Evolutionary conservation across 2,113 vertebrate species (phyloP), one percentile per base, ranked within the genome.

Genomic region (Sylvietta virens): DNA sequence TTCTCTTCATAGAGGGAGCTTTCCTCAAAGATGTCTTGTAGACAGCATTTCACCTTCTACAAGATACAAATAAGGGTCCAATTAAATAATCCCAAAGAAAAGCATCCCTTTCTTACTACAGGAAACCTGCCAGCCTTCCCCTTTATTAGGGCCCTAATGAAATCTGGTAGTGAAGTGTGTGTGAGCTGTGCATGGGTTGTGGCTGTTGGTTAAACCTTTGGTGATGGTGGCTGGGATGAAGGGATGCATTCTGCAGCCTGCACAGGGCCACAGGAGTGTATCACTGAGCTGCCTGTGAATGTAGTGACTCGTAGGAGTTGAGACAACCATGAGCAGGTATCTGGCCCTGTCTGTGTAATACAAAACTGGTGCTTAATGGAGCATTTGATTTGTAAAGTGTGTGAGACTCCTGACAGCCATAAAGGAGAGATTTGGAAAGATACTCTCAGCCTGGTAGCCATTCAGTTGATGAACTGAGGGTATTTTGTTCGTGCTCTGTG

Each of bases 261-360:
- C 61, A 0, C 7, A 48, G 19, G 64, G 39, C 18, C 1, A 9
- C 27, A 3, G 9, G 42, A n/a, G 5, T 13, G 3, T 5, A 4
- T 33, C 3, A 0, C 77, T 42, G 69, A 67, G 47, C 77, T 89
- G 12, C 42, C 35, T 11, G 11, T 6, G 40, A 11, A 2, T 9
- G 11, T 28, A 4, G 27, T 31, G 54, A 47, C 69, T 69, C 19
- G 27, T 13, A 2, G 60, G 56, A 40, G 24, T 2, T 31, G 42
- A 47, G 69, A 2, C 39, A 33, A 60, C 45, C 54, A 1, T 0
- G 27, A 76, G 70, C 84, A 87, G 91, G 21, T 61, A n/a, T 15
- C 62, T 4, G 1, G 40, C 56, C 37, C 51, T 31, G 15, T 53
- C 60, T n/a, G 44, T 6, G 21, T 9, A 27, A 19, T 9, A 21